Base-by-base conservation (phyloP, 2,888 invertebrate genomes). In the Acrobasis consociella region DNA sequence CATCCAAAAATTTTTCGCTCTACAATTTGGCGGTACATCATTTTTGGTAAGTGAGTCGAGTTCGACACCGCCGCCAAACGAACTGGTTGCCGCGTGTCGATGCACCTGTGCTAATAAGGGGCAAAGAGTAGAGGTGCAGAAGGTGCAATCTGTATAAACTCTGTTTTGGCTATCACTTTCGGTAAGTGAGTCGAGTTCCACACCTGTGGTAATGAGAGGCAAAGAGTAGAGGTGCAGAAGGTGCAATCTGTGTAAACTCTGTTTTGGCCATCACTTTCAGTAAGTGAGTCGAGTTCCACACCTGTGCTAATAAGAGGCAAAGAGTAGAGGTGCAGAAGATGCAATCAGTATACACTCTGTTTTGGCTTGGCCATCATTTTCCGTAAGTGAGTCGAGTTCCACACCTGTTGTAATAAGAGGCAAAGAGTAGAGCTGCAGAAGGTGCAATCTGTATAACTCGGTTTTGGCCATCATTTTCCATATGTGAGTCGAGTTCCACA, bases 11-110 rank as follows among this genome's bases (percentile, higher is more conserved):
- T 74, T 72, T 74, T 69, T 69, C 62, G 49, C 60, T 51, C 56
- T 61, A 68, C 69, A 73, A 75, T 79, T 80, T 75, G 74, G 75
- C 70, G 72, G 77, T 79, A 80, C 79, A 77, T 82, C 74, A 79
- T 82, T 78, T 82, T 80, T 63, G 78, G 75, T 78, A 75, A 81
- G 76, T 75, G 74, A 75, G 73, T 68, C 68, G 64, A 62, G 65
- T 60, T 66, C 64, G 67, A 70, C 69, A 69, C 70, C 67, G 64
- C 61, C 69, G 66, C 49, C 65, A 39, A 69, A 55, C 68, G 62
- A 75, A 83, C 83, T 81, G 75, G 85, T 82, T 84, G 81, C 73
- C 78, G 72, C 73, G 79, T 73, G 78, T 76, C 76, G 75, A 77
- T 78, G 77, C 83, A 82, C 81, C 81, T 78, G 81, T 78, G 71